phyloP scores from a whole-genome alignment of 2,113 vertebrate species.

The Chionis minor region DNA sequence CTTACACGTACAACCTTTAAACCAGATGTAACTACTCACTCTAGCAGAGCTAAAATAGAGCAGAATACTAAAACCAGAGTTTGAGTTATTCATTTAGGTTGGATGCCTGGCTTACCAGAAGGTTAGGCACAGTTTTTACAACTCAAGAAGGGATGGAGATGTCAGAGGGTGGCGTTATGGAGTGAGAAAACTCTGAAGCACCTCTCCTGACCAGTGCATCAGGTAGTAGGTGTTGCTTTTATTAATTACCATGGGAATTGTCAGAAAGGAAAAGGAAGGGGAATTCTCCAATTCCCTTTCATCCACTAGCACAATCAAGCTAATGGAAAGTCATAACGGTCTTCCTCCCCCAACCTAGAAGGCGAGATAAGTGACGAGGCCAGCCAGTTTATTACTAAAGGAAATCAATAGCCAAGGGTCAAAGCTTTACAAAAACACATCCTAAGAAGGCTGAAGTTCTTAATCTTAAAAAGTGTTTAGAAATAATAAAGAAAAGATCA shows the following conservation, averaged over 20 bases:
- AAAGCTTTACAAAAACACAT: conserved; percentile 35
- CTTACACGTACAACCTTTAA: background rate
- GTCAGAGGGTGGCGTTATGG: background rate
- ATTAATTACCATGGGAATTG: background rate
- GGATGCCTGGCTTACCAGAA: background rate
- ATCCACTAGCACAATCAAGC: background rate
- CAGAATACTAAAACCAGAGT: background rate
- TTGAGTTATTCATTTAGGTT: background rate
- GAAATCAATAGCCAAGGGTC: conserved; percentile 41
- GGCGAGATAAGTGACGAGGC: background rate
- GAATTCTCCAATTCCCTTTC: conserved; percentile 15
- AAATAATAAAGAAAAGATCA: conserved; percentile 51
- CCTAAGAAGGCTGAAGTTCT: conserved; percentile 15
- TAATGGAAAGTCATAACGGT: conserved; percentile 10
- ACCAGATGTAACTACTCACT: background rate
- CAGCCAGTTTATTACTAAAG: conserved; percentile 13
- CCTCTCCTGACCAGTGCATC: background rate
- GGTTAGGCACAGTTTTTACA: background rate
- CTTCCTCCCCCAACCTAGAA: background rate
- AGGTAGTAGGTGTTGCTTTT: conserved; percentile 5
- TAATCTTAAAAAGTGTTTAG: conserved; percentile 27
- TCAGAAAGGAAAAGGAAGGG: background rate
- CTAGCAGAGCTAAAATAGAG: background rate
- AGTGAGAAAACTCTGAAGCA: background rate
- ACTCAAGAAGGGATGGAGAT: background rate